Percentiles rank a stretch among this genome's conserved stretches.
Conservation (phyloP, 2,113 vertebrate species). For the Podarcis cretensis region DNA sequence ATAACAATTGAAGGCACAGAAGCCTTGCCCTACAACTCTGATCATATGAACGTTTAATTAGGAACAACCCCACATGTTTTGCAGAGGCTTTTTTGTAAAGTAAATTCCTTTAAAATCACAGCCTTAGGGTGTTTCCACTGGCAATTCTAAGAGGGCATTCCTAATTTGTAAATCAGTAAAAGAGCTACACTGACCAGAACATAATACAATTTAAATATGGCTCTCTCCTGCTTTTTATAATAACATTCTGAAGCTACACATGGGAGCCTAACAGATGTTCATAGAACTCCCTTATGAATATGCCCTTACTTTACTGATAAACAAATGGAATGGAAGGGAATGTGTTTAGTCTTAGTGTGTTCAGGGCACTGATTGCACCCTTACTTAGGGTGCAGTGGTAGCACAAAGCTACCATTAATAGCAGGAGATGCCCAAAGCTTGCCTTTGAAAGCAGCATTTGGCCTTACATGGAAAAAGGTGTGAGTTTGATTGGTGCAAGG, state of each 20-base stretch:
- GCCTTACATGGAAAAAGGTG: neutral
- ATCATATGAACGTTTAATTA: neutral
- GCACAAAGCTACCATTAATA: fast-evolving
- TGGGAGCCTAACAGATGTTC: neutral
- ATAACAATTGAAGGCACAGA: too few species aligned
- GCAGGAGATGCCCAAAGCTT: neutral
- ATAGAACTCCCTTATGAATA: neutral
- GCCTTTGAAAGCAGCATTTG: neutral
- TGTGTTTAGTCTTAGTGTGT: neutral
- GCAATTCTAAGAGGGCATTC: neutral
- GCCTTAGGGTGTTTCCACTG: neutral
- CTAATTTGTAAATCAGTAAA: neutral
- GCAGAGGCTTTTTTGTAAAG: neutral
- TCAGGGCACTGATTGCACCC: fast-evolving
- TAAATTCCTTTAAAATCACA: neutral
- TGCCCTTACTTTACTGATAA: neutral
- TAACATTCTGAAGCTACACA: neutral
- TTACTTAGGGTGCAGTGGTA: neutral
- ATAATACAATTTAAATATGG: neutral
- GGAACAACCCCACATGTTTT: neutral
- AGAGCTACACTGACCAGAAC: neutral
- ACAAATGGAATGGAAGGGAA: neutral
- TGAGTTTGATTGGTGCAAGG: neutral
- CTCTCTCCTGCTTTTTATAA: neutral
- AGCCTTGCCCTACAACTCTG: too few species aligned